phyloP scores from a whole-genome alignment of 2,113 vertebrate genomes.

The Cinclus mexicanus region DNA sequence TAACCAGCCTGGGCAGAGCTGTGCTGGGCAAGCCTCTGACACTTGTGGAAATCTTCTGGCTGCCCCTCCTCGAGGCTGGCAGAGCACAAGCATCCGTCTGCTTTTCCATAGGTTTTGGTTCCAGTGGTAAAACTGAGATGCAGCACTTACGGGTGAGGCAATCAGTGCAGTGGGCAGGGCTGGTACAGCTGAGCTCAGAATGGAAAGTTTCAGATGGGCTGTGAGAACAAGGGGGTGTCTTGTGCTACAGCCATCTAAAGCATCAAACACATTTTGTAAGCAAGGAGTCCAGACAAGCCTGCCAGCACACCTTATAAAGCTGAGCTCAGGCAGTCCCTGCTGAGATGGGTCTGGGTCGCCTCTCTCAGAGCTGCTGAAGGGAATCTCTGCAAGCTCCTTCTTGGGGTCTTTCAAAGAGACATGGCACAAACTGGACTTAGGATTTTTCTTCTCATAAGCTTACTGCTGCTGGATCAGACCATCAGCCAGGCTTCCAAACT shows the following conservation, averaged over 20 bases:
- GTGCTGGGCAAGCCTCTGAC: background rate
- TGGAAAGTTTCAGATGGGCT: background rate
- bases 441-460: conserved; percentile 72
- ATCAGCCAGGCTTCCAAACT: conserved; percentile 58
- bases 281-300: conserved; percentile 56
- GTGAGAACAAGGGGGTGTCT: conserved; percentile 72
- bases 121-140: background rate
- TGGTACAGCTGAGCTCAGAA: background rate
- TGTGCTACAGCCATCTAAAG: conserved; percentile 40
- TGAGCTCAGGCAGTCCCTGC: background rate
- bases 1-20: background rate
- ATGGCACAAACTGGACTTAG: conserved; percentile 72
- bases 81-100: background rate
- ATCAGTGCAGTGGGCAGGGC: background rate
- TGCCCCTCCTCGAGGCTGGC: background rate
- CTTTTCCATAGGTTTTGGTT: background rate
- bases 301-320: conserved; percentile 63
- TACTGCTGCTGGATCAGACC: conserved; percentile 75
- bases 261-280: conserved; percentile 56
- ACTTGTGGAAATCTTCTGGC: background rate
- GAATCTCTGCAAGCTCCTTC: background rate
- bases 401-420: background rate
- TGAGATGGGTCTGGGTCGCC: background rate
- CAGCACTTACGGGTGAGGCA: rapidly evolving
- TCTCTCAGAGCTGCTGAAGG: background rate